Conservation (phyloP, 2,113 vertebrate genomes). For the Neopipo cinnamomea region DNA sequence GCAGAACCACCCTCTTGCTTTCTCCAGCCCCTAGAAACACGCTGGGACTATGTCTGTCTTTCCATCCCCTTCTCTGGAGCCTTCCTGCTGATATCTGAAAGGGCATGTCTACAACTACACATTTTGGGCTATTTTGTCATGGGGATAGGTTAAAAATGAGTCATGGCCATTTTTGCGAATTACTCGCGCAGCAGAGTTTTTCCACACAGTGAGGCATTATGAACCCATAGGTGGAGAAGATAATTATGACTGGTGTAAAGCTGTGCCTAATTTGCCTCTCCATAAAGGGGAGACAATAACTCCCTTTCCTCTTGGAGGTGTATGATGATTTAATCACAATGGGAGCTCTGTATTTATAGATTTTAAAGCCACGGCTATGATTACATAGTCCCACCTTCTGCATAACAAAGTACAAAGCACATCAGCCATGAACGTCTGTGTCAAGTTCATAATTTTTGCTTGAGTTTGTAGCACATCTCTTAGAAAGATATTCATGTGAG, state of each 20-base stretch:
- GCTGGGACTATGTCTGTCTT: not conserved
- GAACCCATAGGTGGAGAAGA: constrained; percentile 35
- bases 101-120: not conserved
- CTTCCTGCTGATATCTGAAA: not conserved
- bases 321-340: constrained; percentile 36
- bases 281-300: constrained; percentile 28
- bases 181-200: not conserved
- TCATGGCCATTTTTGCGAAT: constrained; percentile 31
- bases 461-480: not conserved
- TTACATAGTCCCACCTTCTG: not conserved
- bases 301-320: constrained; percentile 17
- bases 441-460: not conserved
- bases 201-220: constrained; percentile 15
- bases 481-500: not conserved
- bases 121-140: constrained; percentile 32
- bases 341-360: constrained; percentile 34
- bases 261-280: constrained; percentile 52
- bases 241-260: constrained; percentile 43
- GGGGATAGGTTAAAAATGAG: constrained; percentile 38
- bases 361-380: constrained; percentile 16
- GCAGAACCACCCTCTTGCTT: not conserved
- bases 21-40: not conserved
- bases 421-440: not conserved
- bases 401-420: not conserved
- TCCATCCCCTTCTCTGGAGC: not conserved